Base-by-base conservation (phyloP, 2,888 invertebrate genomes). In the Trilocha varians region DNA sequence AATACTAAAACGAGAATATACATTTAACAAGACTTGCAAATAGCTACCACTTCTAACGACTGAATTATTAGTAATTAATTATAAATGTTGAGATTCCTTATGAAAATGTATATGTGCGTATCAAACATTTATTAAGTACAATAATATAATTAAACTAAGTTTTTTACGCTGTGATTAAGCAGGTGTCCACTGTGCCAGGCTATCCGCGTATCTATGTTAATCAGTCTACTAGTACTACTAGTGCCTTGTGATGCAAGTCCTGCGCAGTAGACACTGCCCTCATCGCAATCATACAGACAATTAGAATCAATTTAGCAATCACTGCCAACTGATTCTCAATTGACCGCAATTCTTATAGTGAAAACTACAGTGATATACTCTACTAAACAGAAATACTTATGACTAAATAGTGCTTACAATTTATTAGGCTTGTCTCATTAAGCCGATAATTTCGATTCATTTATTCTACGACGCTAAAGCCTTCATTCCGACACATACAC, bases 361-460 rank as follows among this genome's bases (percentile, higher is more conserved):
- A 25, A 25, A 9, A 25, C 25, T 25, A 25, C 25, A 6, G 52
- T 53, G 47, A 57, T 37, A 63, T 53, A 47, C 57, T 59, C 76
- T 78, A 75, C 68, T 47, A 69, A 76, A 69, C 64, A 71, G 65
- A 63, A 65, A 55, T 59, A 59, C 76, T 77, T 79, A 79, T 40
- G 52, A 49, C 70, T 76, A 77, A 50, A 44, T 58, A 55, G 71
- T 76, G 73, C 73, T 78, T 75, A 62, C 46, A 56, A 43, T 59
- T 60, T 59, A 67, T 57, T 68, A 71, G 73, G 70, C 74, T 65
- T 57, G 36, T 60, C 46, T 61, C 36, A 51, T 55, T 63, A 69
- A 73, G 77, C 75, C 72, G 59, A 53, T 53, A 40, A 48, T 65
- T 71, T 70, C 57, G 70, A 73, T 75, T 70, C 73, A 65, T 64